These are phyloP conservation scores for Leucophenga maculata DNA, from an alignment of 2,888 invertebrate genomes.

Conservation along the genomic window DNA sequence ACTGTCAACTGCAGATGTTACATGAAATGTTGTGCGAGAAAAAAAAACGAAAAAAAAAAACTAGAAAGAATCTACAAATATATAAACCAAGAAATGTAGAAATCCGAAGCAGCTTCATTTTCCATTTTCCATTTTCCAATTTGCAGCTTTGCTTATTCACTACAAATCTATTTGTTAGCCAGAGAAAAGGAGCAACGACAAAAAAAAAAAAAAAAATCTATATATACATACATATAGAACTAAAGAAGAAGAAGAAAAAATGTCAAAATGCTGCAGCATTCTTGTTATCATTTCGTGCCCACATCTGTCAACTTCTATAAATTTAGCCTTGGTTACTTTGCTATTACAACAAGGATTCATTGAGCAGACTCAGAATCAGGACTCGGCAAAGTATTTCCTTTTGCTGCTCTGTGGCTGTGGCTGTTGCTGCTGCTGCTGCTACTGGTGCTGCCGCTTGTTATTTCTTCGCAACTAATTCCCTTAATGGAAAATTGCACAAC, in stretches of 20 bases:
- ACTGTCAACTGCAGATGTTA: conserved; percentile 65
- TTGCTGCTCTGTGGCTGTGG: too few relatives aligned
- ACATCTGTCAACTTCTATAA: conserved; percentile 66
- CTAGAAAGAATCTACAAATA: not conserved
- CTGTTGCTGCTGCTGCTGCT: conserved; percentile 33
- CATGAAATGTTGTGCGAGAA: conserved; percentile 3
- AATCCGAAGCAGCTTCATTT: too few relatives aligned
- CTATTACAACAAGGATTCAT: too few relatives aligned
- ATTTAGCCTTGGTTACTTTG: conserved; percentile 40
- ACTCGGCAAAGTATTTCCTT: not conserved
- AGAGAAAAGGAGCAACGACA: not conserved
- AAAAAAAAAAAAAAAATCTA: conserved; percentile 14
- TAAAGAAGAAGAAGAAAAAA: not conserved
- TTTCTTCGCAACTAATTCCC: conserved; percentile 56
- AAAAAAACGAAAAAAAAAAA: conserved; percentile 6
- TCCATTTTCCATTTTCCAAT: too few relatives aligned
- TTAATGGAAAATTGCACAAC: conserved; percentile 64
- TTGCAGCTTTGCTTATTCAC: too few relatives aligned
- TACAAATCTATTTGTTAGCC: too few relatives aligned
- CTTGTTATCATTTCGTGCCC: conserved; percentile 62
- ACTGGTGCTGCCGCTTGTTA: conserved; percentile 39
- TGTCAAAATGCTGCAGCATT: conserved; percentile 30
- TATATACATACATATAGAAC: conserved; percentile 29
- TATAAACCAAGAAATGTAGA: too few relatives aligned
- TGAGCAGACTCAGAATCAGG: too few relatives aligned